A percentile compares a stretch with the other conserved stretches of the same genome.
These are phyloP conservation scores for Nyctalus aviator DNA, from an alignment of 2,797 vertebrate genomes.

Conservation along the genomic window DNA sequence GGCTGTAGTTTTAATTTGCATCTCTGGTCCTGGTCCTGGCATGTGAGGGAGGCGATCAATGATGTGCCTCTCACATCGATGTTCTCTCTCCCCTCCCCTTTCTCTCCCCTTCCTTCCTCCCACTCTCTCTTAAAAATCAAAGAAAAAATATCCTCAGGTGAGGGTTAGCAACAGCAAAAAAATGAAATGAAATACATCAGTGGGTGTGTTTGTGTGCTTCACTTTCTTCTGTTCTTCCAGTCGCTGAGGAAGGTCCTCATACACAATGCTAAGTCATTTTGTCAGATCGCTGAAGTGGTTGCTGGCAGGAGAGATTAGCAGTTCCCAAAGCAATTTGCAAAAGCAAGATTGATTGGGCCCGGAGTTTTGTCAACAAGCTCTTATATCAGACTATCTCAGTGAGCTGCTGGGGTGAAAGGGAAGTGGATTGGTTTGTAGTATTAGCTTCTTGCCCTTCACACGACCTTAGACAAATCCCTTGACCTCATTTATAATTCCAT, in stretches of 20 bases:
- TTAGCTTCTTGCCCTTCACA: background rate
- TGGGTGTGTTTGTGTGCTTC: background rate
- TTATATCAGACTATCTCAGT: background rate
- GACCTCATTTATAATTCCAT: background rate
- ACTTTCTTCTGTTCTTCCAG: slow-evolving; percentile 6
- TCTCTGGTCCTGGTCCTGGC: too few relatives aligned
- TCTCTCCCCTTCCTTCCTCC: background rate
- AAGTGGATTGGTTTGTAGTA: background rate
- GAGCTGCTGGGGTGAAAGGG: background rate
- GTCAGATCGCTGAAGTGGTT: background rate
- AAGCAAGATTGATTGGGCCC: slow-evolving; percentile 41
- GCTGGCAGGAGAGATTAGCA: slow-evolving; percentile 27
- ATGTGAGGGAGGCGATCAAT: background rate
- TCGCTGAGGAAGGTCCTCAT: background rate
- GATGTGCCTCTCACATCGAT: background rate
- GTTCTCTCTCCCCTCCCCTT: background rate
- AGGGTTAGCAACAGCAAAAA: background rate
- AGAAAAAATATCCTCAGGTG: background rate
- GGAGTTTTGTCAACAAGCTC: slow-evolving; percentile 35
- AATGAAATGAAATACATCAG: background rate
- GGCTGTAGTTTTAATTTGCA: too few relatives aligned
- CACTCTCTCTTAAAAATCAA: background rate
- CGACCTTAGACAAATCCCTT: background rate
- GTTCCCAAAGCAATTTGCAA: slow-evolving; percentile 55
- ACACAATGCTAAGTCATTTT: background rate